Conservation (phyloP, 2,888 invertebrate genomes). For the Diplolepis rosae region DNA sequence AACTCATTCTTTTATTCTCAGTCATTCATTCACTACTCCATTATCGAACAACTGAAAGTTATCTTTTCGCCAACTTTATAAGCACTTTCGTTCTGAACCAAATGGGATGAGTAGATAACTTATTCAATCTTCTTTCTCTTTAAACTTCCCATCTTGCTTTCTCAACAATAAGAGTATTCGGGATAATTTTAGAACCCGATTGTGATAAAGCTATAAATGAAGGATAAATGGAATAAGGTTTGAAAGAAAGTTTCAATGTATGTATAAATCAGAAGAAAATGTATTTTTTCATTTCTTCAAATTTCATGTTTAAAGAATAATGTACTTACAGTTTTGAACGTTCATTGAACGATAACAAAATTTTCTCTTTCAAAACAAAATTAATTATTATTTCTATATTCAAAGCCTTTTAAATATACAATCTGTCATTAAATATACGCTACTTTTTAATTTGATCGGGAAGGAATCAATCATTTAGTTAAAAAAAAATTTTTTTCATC, state of each 20-base stretch:
- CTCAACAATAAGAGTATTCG: background rate
- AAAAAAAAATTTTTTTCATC: no score
- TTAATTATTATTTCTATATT: no score
- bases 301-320: no score
- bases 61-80: constrained; percentile 45
- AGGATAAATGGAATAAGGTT: background rate
- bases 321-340: background rate
- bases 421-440: no score
- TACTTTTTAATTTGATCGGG: no score
- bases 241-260: no score
- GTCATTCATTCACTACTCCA: constrained; percentile 42
- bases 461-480: no score
- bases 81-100: constrained; percentile 48
- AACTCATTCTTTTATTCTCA: constrained; percentile 42
- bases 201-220: background rate
- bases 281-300: background rate
- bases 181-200: background rate
- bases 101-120: constrained; percentile 42
- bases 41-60: constrained; percentile 55
- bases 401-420: no score
- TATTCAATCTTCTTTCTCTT: constrained; percentile 33
- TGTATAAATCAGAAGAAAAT: background rate
- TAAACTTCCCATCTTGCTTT: constrained; percentile 41
- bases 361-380: no score
- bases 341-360: no score